Percentiles rank a stretch among this genome's conserved stretches.
These are phyloP conservation scores for Dascillus cervinus DNA, from an alignment of 2,888 invertebrate genomes.

Conservation along the genomic window DNA sequence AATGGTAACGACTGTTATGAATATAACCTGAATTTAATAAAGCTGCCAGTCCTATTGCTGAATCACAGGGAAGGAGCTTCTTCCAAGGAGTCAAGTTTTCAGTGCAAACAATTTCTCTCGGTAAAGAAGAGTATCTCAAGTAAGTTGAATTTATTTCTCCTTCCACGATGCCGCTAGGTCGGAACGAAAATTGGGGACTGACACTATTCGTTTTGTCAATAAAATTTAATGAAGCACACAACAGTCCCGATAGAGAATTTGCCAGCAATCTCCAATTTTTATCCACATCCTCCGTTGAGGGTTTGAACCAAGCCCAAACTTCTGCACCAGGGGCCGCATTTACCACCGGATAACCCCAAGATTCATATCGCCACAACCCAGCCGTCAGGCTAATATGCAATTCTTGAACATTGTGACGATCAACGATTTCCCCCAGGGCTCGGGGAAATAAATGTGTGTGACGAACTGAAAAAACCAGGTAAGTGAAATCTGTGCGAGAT, in stretches of 20 bases:
- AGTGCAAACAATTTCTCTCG: conserved; percentile 94
- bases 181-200: conserved; percentile 73
- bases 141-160: conserved; percentile 46
- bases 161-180: conserved; percentile 59
- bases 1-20: conserved; percentile 90
- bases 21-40: conserved; percentile 85
- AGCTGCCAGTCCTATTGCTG: conserved; percentile 78
- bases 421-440: conserved; percentile 79
- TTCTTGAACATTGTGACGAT: conserved; percentile 78
- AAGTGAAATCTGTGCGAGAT: neutral
- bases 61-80: conserved; percentile 91
- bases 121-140: conserved; percentile 79
- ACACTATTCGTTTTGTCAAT: conserved; percentile 80
- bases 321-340: conserved; percentile 93
- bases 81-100: conserved; percentile 99
- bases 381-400: conserved; percentile 87
- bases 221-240: conserved; percentile 95
- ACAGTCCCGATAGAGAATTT: conserved; percentile 85
- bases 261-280: conserved; percentile 81
- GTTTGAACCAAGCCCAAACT: conserved; percentile 86
- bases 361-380: conserved; percentile 87
- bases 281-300: conserved; percentile 61
- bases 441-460: conserved; percentile 85
- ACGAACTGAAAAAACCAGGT: conserved; percentile 48
- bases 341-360: conserved; percentile 89